Base-by-base conservation (phyloP, 1,140 invertebrate species). In the Drosophila micromelanica region DNA sequence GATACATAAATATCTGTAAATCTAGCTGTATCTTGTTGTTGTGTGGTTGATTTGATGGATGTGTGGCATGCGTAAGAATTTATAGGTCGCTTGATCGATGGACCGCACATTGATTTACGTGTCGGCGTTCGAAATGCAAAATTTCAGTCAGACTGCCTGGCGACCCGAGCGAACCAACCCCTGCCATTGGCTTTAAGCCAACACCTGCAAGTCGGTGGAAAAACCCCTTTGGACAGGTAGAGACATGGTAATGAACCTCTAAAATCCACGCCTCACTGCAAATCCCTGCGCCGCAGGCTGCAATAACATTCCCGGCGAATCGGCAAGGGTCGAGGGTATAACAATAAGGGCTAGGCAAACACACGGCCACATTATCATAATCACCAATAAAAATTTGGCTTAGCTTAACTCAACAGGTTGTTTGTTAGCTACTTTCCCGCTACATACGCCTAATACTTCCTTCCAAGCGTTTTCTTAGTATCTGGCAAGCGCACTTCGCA, bases 1-100 rank as follows among this genome's bases (percentile, higher is more conserved):
- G 54, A 62, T 64, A 73, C 69, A 11, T 15, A 70, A 72, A 40
- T 52, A 32, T 55, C 38, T 49, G 11, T n/a, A n/a, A n/a, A n/a
- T n/a, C n/a, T n/a, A n/a, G n/a, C n/a, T n/a, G n/a, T 67, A 17
- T 67, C 37, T 43, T 32, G 48, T 30, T 15, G 4, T 30, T 30
- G 11, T 32, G 38, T 35, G 60, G 12, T 42, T 52, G 43, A 62
- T 68, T 85, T 84, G 81, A 85, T 85, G 81, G 81, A 85, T 85
- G 82, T 85, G 81, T 85, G 81, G 82, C 82, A 85, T 80, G 78
- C 81, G 82, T 75, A 87, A 72, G 81, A 87, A 85, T 87, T 80
- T 70, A 67, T 85, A 59, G 76, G 15, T 48, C 43, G 61, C 67
- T 75, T 85, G 81, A 85, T 87, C 74, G 78, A 87, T 85, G 80